Conservation (phyloP, 2,797 vertebrate species). For the Toxotes lorentzi region DNA sequence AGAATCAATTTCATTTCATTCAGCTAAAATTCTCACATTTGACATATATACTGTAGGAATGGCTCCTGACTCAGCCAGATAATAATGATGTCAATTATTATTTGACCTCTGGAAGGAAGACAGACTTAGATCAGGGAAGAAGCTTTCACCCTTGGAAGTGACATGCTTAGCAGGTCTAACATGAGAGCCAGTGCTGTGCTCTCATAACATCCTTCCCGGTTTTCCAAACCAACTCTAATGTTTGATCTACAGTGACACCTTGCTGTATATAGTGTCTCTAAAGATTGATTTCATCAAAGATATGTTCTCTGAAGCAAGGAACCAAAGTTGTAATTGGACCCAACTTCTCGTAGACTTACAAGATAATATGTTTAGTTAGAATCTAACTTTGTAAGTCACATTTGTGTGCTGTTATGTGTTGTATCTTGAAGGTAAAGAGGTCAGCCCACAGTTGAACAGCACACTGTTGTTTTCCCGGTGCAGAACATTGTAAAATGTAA, state of each 20-base stretch:
- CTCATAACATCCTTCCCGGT: not conserved
- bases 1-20: not conserved
- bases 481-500: not conserved
- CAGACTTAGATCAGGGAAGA: not conserved
- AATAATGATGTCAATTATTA: not conserved
- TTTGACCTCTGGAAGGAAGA: not conserved
- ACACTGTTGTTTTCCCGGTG: not conserved
- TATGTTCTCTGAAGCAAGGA: not conserved
- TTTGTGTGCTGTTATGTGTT: not conserved
- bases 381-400: not conserved
- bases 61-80: not conserved
- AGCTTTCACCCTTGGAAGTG: not conserved
- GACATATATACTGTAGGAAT: not conserved
- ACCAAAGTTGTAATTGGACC: constrained; percentile 6
- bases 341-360: constrained; percentile 8
- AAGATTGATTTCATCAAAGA: constrained; percentile 1
- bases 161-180: not conserved
- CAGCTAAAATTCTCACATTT: not conserved
- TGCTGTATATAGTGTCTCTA: constrained; percentile 1
- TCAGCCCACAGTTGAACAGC: not conserved
- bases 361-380: constrained; percentile 8
- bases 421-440: constrained; percentile 6
- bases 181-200: not conserved
- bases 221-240: not conserved
- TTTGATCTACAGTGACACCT: constrained; percentile 1